Evolutionary conservation across 2,113 vertebrate genomes (phyloP), one percentile per base, ranked within the genome.

Genomic region (Callospermophilus lateralis): DNA sequence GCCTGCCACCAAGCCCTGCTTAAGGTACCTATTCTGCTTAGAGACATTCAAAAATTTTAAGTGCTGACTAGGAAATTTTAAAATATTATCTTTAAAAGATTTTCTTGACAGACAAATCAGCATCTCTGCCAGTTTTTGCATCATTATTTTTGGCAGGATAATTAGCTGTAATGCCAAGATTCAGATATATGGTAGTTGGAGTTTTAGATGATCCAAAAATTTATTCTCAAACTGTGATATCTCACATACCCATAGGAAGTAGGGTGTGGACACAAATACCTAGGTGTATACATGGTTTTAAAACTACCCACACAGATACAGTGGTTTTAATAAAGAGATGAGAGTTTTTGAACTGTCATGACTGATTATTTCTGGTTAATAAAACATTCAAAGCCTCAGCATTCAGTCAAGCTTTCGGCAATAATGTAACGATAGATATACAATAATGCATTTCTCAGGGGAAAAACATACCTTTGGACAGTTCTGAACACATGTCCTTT

Each of bases 71-170:
- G 96, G 97, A 97, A 88, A 97, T 96, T 94, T 96, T 70, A 80
- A 97, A 97, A 93, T 96, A 97, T 97, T 98, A 97, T 97, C 86
- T 96, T 86, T 37, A 97, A 97, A 98, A 97, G 89, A 91, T 94
- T 96, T 97, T 96, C 96, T 97, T 98, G 97, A 96, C 96, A 98
- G 97, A 96, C 97, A 97, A 97, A 97, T 95, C 87, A 97, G 94
- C 72, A 93, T 72, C 89, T 95, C 89, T 97, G 97, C 97, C 97
- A 98, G 78, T 96, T 98, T 98, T 97, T 97, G 90, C 93, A 98
- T 98, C 95, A 97, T 97, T 97, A 97, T 97, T 97, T 98, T 98
- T 98, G 97, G 97, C 97, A 98, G 89, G 93, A 95, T 97, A 96
- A 89, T 97, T 94, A 95, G 51, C 42, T 97, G 83, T 97, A 94